Conservation (phyloP, 2,888 invertebrate genomes). For the Drosophila nr. perissopoda region DNA sequence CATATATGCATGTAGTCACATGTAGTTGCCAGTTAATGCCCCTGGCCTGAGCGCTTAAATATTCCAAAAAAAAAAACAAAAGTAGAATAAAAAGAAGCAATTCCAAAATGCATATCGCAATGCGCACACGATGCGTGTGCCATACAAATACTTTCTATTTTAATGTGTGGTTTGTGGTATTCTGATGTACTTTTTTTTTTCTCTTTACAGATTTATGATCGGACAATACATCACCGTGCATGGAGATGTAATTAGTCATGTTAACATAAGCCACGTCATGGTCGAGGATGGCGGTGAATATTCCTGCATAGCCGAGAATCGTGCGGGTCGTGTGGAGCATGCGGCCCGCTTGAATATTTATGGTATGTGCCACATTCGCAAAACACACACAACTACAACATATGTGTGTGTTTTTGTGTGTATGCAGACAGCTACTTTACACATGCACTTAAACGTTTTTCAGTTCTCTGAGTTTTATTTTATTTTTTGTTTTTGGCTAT, state of each 20-base stretch:
- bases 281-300: conserved; percentile 93
- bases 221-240: conserved; percentile 91
- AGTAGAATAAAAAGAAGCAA: conserved; percentile 21
- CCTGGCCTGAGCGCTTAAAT: conserved; percentile 58
- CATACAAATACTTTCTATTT: conserved; percentile 57
- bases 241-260: conserved; percentile 93
- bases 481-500: conserved; percentile 43
- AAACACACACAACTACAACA: conserved; percentile 23
- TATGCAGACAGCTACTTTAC: conserved; percentile 65
- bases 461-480: conserved; percentile 41
- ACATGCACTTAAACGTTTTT: conserved; percentile 74
- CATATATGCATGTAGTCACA: conserved; percentile 30
- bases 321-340: conserved; percentile 90
- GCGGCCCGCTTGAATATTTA: conserved; percentile 92
- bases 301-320: conserved; percentile 90
- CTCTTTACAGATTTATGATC: conserved; percentile 88
- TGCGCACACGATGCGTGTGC: conserved; percentile 59
- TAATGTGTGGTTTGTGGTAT: conserved; percentile 47
- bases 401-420: conserved; percentile 16
- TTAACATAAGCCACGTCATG: conserved; percentile 92
- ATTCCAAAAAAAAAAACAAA: conserved; percentile 48
- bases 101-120: conserved; percentile 61
- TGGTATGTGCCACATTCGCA: conserved; percentile 86
- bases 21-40: conserved; percentile 59
- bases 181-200: conserved; percentile 15